Base-by-base conservation (phyloP, 2,113 vertebrate genomes). In the Sisor rabdophorus region DNA sequence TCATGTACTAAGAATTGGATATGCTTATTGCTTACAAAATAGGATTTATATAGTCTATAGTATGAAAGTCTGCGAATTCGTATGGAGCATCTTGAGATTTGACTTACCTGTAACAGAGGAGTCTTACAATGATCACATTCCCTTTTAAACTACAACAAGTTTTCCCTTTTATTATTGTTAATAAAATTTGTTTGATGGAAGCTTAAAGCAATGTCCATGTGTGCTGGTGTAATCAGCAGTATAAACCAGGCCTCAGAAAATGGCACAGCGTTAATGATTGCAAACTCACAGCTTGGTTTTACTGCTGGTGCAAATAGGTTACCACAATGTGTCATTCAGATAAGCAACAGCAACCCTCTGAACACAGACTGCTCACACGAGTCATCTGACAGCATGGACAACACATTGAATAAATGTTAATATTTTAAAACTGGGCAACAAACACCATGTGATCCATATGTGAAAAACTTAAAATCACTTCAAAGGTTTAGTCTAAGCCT, bases 381-480 rank as follows among this genome's bases (percentile, higher is more conserved):
- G 28, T 68, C 15, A 50, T 68, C 15, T 26, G 24, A 68, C 65
- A 68, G 15, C 47, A 28, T 28, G 24, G 9, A 16, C 65, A 68
- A 50, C 47, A 67, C 15, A 17, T 67, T 67, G 24, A 67, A 24
- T 16, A 44, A 13, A 24, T 44, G 24, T 50, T 68, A 50, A 24
- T 48, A 22, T 19, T 22, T 5, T 44, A 48, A 10, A 15, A 24
- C 32, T 22, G 36, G 1, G 40, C 5, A 24, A 65, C 61, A 65
- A 65, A 44, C 36, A 24, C 36, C 40, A 67, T 67, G 15, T 65
- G 63, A 65, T 65, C 24, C n/a, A 67, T 17, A 48, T 17, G n/a
- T 16, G 63, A 48, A 10, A 47, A 10, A 26, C n/a, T 67, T 40
- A 67, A 67, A 67, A 16, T 26, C 40, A 47, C n/a, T 44, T 12